Base-by-base conservation (phyloP, 2,113 vertebrate species). In the Fukomys damarensis region DNA sequence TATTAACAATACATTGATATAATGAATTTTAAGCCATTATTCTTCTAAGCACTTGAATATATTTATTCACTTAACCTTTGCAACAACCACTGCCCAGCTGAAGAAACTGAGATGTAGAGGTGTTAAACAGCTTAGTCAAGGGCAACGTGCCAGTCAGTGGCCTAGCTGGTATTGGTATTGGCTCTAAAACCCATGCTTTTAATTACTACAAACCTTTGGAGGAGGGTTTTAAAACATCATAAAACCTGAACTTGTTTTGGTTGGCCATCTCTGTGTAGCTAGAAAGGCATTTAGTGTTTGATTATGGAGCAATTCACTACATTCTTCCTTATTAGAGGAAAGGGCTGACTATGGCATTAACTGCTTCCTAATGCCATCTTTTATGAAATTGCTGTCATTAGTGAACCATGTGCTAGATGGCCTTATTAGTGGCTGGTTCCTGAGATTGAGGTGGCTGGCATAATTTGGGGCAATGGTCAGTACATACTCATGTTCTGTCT, bases 1-100 rank as follows among this genome's bases (percentile, higher is more conserved):
- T 86, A 94, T 94, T 89, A 94, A 77, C 9, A 94, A 90, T 28
- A 83, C 26, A 86, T 87, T 85, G 90, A 72, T 61, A 86, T 63
- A 49, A 30, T 92, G 77, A 5, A 76, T 32, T 94, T 49, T 6
- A 90, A 94, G 43, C 61, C 61, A 92, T 35, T 89, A 93, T 6
- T 83, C 30, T 61, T 89, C 79, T 92, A 95, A 96, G 46, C 5
- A 95, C 38, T 85, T 77, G 35, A 94, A 70, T 86, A 89, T 49
- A 81, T 49, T 70, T 86, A 96, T 92, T 94, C 2, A 80, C 76
- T 84, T 92, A 58, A 52, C 54, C 24, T 85, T 96, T 59, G 77
- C 63, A 80, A 9, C 19, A 90, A 77, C 43, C 46, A 91, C 61
- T 85, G 79, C 68, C 41, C 52, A 89, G 65, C 68, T 52, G 49